Percentiles rank a stretch among this genome's conserved stretches.
These are phyloP conservation scores for Mus pahari DNA, from an alignment of 2,113 vertebrate genomes.

Conservation along the genomic window DNA sequence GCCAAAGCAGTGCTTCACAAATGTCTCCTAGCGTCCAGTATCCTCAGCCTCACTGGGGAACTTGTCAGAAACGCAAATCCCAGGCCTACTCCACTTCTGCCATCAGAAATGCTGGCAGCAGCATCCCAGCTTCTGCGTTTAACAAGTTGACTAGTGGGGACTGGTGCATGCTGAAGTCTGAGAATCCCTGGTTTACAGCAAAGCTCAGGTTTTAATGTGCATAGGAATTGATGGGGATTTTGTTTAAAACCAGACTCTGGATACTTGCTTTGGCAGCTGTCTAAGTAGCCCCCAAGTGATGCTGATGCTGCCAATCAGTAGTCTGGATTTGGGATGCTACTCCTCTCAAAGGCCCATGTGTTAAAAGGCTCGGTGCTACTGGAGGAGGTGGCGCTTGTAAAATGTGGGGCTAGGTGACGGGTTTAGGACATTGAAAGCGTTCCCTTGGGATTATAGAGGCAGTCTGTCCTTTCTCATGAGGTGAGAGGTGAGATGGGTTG, in stretches of 20 bases:
- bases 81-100: neutral
- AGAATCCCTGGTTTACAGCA: constrained; percentile 17
- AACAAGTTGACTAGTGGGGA: neutral
- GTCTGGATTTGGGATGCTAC: neutral
- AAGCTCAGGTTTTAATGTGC: constrained; percentile 6
- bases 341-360: neutral
- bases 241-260: neutral
- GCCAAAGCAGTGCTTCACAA: neutral
- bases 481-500: neutral
- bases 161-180: neutral
- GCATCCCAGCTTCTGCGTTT: neutral
- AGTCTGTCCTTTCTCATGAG: neutral
- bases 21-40: neutral
- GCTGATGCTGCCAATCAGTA: neutral
- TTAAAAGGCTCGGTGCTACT: neutral
- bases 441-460: neutral
- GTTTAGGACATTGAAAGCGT: neutral
- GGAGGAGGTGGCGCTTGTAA: neutral
- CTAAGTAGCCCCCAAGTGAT: neutral
- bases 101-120: neutral
- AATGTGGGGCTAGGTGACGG: neutral
- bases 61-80: neutral
- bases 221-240: neutral
- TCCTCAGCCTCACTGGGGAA: neutral
- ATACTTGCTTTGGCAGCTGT: neutral